These are phyloP conservation scores for Callocephalon fimbriatum DNA, from an alignment of 2,113 vertebrate genomes.

Conservation along the genomic window DNA sequence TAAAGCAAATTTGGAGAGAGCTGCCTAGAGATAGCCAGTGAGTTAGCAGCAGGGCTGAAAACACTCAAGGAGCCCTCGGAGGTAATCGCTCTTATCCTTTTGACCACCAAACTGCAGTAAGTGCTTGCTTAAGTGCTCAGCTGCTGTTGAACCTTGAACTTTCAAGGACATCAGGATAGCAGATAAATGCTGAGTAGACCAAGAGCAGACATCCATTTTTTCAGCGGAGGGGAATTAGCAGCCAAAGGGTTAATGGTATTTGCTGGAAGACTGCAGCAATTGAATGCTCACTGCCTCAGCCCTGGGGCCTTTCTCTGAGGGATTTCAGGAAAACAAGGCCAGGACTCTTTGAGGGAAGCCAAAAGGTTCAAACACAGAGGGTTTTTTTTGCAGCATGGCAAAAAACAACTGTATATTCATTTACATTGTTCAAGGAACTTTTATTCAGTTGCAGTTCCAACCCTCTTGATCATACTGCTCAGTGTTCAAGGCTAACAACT, in stretches of 20 bases:
- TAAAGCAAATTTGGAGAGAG: background rate
- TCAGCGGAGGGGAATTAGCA: background rate
- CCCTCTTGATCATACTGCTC: background rate
- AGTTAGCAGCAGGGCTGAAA: background rate
- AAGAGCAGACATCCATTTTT: background rate
- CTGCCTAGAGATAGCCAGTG: background rate
- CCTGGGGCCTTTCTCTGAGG: background rate
- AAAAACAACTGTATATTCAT: background rate
- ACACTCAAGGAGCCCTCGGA: background rate
- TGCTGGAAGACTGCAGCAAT: background rate
- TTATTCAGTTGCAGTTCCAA: background rate
- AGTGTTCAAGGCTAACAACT: background rate
- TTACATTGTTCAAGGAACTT: background rate
- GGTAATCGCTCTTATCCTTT: background rate
- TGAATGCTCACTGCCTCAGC: background rate
- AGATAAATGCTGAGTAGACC: background rate
- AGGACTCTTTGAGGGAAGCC: conserved; percentile 2
- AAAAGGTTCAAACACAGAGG: background rate
- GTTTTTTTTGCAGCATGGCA: background rate
- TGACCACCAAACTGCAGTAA: conserved; percentile 32
- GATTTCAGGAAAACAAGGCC: conserved; percentile 22
- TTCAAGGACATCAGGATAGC: background rate
- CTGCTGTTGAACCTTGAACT: conserved; percentile 53
- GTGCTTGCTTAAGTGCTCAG: conserved; percentile 18
- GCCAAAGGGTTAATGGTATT: conserved; percentile 5